A percentile compares a stretch with the other conserved stretches of the same genome.
These are phyloP conservation scores for Thripadectes ignobilis DNA, from an alignment of 2,797 vertebrate genomes.

Conservation along the genomic window DNA sequence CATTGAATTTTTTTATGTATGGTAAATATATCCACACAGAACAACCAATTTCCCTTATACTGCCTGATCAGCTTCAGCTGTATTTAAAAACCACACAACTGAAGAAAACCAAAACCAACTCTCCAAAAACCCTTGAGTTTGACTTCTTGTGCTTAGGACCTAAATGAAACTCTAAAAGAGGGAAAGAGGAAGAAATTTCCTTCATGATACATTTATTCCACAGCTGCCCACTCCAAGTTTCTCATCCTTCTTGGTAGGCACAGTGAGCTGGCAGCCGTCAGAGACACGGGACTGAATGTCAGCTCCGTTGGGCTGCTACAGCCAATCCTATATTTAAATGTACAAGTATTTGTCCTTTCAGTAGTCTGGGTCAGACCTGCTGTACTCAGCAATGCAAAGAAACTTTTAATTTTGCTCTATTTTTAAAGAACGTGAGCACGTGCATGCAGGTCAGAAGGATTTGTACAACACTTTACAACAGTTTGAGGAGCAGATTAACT, in stretches of 20 bases:
- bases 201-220: not conserved
- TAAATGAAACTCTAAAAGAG: not conserved
- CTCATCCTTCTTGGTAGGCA: not conserved
- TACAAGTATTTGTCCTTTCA: not conserved
- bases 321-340: not conserved
- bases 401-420: slow-evolving; percentile 4
- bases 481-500: not conserved
- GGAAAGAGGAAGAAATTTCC: not conserved
- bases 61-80: not conserved
- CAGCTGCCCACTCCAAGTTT: not conserved
- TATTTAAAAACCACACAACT: not conserved
- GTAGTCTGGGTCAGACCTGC: not conserved
- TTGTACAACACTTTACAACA: slow-evolving; percentile 18
- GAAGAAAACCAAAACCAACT: not conserved
- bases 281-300: not conserved
- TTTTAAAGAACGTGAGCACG: not conserved
- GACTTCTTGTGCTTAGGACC: not conserved
- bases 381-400: not conserved
- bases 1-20: not conserved
- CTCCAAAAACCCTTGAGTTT: not conserved
- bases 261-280: not conserved
- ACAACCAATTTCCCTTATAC: not conserved
- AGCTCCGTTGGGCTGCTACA: not conserved
- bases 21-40: not conserved
- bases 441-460: not conserved